Base-by-base conservation (phyloP, 2,113 vertebrate species). In the Bufo gargarizans region DNA sequence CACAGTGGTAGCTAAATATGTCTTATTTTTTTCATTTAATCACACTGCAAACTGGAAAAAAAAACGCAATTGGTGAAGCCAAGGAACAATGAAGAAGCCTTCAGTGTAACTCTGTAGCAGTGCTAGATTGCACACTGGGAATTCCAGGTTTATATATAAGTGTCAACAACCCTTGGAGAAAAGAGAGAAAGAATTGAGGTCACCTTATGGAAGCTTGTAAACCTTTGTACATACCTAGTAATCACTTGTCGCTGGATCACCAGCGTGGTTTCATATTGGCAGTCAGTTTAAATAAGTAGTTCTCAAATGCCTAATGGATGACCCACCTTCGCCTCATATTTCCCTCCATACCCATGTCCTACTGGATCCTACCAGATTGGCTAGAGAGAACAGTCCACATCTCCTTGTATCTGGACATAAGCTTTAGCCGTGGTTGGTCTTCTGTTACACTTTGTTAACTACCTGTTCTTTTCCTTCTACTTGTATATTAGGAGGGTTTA, bases 101-200 rank as follows among this genome's bases (percentile, higher is more conserved):
- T 92, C 92, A 91, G 92, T 92, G 47, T 91, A 90, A 93, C 90
- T 90, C 93, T 89, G 93, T 92, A 92, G 92, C 90, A 84, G 88
- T 78, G 0, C 12, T 90, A 93, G 94, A 43, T 90, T 94, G 92
- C 94, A 94, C 93, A 94, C 96, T 95, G 95, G 95, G 92, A 94
- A 92, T 94, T 92, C 93, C 83, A 93, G 93, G 92, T 92, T 92
- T 92, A 92, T 95, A 33, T 33, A 93, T 94, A 95, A 94, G 91
- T 92, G 92, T 91, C 90, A 88, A n/a, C 90, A 89, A 90, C 90
- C 74, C 61, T 67, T 90, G 78, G 89, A 91, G 85, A 90, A 88
- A 20, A 82, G 82, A 88, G 77, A 58, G 82, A 74, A 81, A 81
- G 19, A 1, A 72, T 89, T 74, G 63, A 76, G 88, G 77, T 59